phyloP scores from a whole-genome alignment of 2,888 invertebrate genomes.

The Aplocera efformata region DNA sequence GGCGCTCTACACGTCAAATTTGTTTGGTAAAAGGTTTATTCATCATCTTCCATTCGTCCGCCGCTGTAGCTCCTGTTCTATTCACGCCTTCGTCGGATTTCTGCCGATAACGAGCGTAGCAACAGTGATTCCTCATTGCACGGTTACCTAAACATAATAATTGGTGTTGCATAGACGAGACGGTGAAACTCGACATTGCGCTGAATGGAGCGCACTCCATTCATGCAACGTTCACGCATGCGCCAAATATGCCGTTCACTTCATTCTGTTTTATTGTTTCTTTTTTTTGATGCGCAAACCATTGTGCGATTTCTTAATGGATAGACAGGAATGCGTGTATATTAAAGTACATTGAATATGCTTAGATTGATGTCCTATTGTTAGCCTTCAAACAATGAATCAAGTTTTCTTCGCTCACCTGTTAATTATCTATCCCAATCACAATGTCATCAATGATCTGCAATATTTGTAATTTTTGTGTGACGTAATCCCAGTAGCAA shows the following conservation, averaged over 20 bases:
- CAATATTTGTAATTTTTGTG: too few species aligned
- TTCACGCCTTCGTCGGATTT: too few species aligned
- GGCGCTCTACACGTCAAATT: constrained; percentile 33
- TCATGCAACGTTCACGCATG: constrained; percentile 54
- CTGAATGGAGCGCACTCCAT: constrained; percentile 63
- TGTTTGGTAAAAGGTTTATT: constrained; percentile 59
- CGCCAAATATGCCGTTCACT: constrained; percentile 47
- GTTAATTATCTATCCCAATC: too few species aligned
- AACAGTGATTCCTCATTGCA: constrained; percentile 16
- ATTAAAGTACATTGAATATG: constrained; percentile 2
- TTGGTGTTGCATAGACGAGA: constrained; percentile 45
- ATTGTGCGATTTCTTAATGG: constrained; percentile 29
- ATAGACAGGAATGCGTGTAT: constrained; percentile 28
- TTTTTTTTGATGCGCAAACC: constrained; percentile 43
- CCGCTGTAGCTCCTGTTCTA: too few species aligned
- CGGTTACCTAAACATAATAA: constrained; percentile 47
- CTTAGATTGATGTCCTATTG: constrained; percentile 1
- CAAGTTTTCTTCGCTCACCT: not conserved
- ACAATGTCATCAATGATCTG: too few species aligned
- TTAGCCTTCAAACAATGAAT: not conserved
- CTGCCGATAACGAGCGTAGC: not conserved
- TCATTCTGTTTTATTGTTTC: constrained; percentile 38
- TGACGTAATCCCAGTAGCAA: too few species aligned
- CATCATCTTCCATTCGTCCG: constrained; percentile 51
- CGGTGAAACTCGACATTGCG: constrained; percentile 40